Percentiles rank a stretch among this genome's conserved stretches.
Evolutionary conservation across 2,113 vertebrate genomes (phyloP).

Genomic region (Colaptes auratus): DNA sequence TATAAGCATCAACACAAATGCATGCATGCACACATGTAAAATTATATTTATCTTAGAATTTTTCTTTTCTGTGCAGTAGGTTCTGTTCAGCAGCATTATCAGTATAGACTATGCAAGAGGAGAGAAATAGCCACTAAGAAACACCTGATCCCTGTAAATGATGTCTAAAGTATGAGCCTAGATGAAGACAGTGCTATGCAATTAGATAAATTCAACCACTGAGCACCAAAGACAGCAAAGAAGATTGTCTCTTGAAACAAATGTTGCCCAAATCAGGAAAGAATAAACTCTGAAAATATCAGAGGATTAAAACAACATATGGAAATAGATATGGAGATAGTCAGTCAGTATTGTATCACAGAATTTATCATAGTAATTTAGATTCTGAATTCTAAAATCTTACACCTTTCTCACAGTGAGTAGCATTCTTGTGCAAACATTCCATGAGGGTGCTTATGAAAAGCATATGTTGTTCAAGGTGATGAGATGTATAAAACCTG

Average conservation of each 20-base stretch:
- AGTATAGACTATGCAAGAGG: not conserved
- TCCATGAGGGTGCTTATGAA: not conserved
- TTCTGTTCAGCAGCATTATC: not conserved
- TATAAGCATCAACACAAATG: not conserved
- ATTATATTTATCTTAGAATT: not conserved
- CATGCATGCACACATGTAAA: not conserved
- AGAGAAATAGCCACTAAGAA: not conserved
- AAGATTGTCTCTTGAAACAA: not conserved
- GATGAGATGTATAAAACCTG: not conserved
- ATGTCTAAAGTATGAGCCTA: not conserved
- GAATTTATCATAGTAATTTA: not conserved
- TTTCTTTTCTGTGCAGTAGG: not conserved
- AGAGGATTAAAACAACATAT: not conserved
- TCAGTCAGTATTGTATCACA: not conserved
- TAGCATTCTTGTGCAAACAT: not conserved
- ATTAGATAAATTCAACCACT: not conserved
- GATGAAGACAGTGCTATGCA: not conserved
- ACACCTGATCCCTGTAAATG: not conserved
- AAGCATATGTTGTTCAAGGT: not conserved
- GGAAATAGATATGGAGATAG: not conserved
- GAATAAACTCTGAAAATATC: not conserved
- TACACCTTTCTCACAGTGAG: not conserved
- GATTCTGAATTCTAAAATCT: not conserved
- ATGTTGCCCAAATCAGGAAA: not conserved
- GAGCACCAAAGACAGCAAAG: not conserved